Base-by-base conservation (phyloP, 2,888 invertebrate species). In the Coenonympha arcania region DNA sequence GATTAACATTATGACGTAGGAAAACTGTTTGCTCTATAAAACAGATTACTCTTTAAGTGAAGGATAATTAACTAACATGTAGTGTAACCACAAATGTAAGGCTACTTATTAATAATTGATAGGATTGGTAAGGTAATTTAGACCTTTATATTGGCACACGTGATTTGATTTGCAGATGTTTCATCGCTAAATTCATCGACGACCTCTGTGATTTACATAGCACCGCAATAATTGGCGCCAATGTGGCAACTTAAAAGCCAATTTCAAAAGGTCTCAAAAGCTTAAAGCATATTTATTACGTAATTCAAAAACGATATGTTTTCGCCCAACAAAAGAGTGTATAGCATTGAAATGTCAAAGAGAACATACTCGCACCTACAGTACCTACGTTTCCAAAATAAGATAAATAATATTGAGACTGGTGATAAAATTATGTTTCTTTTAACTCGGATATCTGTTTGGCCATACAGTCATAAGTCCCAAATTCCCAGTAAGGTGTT, bases 401-500 rank as follows among this genome's bases (percentile, higher is more conserved):
- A 13, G 19, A 20, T 19, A 20, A 37, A 20, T 20, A 16, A 37
- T 11, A n/a, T n/a, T n/a, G n/a, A n/a, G 37, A 37, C 11, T 11
- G 5, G 6, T 37, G 37, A n/a, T 16, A 20, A 11, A 20, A 19
- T 3, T 11, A 37, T 18, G 18, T 31, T 45, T 40, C 40, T 8
- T 9, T 33, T 4, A 8, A 3, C 47, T 51, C 50, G 50, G 42
- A 41, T 8, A 16, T 11, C 46, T 47, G 33, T 50, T 47, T 51
- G 50, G 50, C 28, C 22, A 22, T 51, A 24, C 16, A 41, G 28
- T 26, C 30, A 19, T n/a, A 24, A 33, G 4, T 19, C 16, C 46
- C 18, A 41, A 30, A 6, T 19, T 11, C n/a, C 46, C 18, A 41
- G 24, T 13, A 20, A 13, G 37, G 20, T 28, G 24, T 37, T 46